These are phyloP conservation scores for Sinopyrophorus schimmeli DNA, from an alignment of 2,888 invertebrate genomes.

Conservation along the genomic window DNA sequence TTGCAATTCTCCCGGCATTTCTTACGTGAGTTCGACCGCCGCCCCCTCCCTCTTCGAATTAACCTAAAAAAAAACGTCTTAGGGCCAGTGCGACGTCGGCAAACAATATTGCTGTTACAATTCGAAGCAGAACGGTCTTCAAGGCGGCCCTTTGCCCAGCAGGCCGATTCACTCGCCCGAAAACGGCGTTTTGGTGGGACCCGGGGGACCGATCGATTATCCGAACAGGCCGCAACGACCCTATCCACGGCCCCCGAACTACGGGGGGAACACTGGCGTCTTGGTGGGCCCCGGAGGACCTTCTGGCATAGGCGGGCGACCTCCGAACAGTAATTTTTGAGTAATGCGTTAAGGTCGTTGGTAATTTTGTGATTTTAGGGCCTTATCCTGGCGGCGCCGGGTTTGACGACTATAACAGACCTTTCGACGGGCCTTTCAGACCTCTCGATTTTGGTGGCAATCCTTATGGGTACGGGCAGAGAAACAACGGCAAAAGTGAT, in stretches of 20 bases:
- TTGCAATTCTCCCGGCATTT: conserved; percentile 59
- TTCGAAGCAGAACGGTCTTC: conserved; percentile 36
- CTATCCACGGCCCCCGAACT: conserved; percentile 31
- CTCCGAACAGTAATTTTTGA: conserved; percentile 33
- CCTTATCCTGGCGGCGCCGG: conserved; percentile 44
- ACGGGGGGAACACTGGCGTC: conserved; percentile 39
- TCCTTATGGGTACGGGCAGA: conserved; percentile 12
- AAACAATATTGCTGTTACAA: conserved; percentile 69
- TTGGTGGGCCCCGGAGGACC: conserved; percentile 60
- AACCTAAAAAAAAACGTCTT: conserved; percentile 36
- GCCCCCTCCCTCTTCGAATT: not conserved
- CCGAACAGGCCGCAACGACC: conserved; percentile 29
- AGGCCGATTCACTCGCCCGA: conserved; percentile 50
- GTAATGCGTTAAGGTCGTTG: not conserved
- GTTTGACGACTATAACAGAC: conserved; percentile 44
- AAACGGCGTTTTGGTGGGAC: conserved; percentile 56
- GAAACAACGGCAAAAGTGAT: conserved; percentile 7
- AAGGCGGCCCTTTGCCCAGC: conserved; percentile 47
- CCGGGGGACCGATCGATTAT: conserved; percentile 49
- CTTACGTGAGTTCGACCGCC: conserved; percentile 54
- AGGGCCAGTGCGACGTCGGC: conserved; percentile 67
- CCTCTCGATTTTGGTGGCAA: conserved; percentile 10
- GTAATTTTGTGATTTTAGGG: too few species aligned
- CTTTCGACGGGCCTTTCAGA: conserved; percentile 42
- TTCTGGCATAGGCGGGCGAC: conserved; percentile 57